A percentile compares a stretch with the other conserved stretches of the same genome.
phyloP scores from a whole-genome alignment of 2,113 vertebrate species.

The Lycaon pictus region DNA sequence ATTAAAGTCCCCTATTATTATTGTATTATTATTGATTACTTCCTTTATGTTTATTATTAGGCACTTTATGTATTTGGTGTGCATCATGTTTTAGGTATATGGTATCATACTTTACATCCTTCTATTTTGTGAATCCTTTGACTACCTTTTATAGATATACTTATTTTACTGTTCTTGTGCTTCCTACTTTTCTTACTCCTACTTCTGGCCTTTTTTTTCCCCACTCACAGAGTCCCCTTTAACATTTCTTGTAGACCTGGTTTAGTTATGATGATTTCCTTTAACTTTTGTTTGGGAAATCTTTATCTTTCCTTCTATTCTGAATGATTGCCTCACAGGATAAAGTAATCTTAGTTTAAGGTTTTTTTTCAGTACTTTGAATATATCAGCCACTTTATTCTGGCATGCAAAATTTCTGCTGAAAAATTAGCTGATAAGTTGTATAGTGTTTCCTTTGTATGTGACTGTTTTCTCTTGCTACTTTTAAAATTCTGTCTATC shows the following conservation, averaged over 20 bases:
- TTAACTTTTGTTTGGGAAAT: not conserved
- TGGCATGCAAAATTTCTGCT: not conserved
- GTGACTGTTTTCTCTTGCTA: not conserved
- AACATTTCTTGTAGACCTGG: not conserved
- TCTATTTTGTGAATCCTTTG: not conserved
- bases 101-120: not conserved
- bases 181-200: not conserved
- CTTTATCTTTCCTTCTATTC: not conserved
- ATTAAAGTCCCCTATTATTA: too few species aligned
- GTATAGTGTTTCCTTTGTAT: not conserved
- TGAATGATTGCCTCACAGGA: not conserved
- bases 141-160: not conserved
- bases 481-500: not conserved
- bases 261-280: not conserved
- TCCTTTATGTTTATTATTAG: too few species aligned
- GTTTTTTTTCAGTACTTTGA: not conserved
- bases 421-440: not conserved
- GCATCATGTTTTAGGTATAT: not conserved
- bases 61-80: too few species aligned
- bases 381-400: not conserved
- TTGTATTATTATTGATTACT: too few species aligned
- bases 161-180: not conserved
- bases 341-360: not conserved
- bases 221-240: not conserved
- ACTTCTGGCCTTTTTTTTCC: not conserved